Base-by-base conservation (phyloP, 2,888 invertebrate genomes). In the Epirrhoe alternata region DNA sequence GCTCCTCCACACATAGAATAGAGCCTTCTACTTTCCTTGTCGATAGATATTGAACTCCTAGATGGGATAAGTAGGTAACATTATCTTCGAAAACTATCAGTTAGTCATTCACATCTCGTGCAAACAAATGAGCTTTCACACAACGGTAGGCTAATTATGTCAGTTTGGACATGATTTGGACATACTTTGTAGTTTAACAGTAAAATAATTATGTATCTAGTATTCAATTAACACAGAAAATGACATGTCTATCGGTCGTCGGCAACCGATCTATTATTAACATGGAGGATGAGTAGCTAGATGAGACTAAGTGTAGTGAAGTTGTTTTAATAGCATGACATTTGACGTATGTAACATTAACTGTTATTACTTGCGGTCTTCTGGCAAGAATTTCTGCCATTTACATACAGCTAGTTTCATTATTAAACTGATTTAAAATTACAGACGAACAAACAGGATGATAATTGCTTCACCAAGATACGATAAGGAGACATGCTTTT, bases 221-320 rank as follows among this genome's bases (percentile, higher is more conserved):
- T 85, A 87, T 90, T 90, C 89, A 89, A 89, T 90, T 89, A 89
- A 82, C 77, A 77, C 77, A 87, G 89, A 89, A 90, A 88, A 89
- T 87, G 90, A 90, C 89, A 89, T 85, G 87, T 85, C 85, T 86
- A 86, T 87, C 77, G 75, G 82, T 84, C 81, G 80, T 75, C 75
- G 81, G 84, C 83, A 73, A 69, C 76, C 74, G 74, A 75, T 76
- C 86, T 83, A 85, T 87, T 79, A 56, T 58, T 47, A 45, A 49
- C 38, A 38, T 47, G 31, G 31, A 47, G 6, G 14, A 33, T 33
- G 53, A 30, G 50, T 51, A 30, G 50, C 59, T 59, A 12, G 59
- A 59, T 59, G 51, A 5, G 59, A 14, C 59, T 51, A 30, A 24
- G 45, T 38, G 45, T 14, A 45, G 35, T 35, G 35, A 6, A 8